These are phyloP conservation scores for Lasiommata megera DNA, from an alignment of 2,888 invertebrate species.

Conservation along the genomic window DNA sequence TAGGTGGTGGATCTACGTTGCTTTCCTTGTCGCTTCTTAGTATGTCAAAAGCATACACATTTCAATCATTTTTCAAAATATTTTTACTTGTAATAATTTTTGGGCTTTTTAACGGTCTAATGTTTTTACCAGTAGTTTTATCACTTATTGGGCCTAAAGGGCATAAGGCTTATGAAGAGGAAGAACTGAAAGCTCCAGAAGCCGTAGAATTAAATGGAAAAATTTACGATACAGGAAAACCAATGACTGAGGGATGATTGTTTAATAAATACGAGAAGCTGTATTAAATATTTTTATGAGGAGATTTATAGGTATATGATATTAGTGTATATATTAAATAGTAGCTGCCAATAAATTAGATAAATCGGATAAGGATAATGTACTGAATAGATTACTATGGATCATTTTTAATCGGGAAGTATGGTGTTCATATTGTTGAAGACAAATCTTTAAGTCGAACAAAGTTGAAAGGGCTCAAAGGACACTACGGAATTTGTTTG, in stretches of 20 bases:
- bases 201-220: slow-evolving; percentile 62
- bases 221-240: slow-evolving; percentile 33
- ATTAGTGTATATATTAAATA: too few relatives aligned
- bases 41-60: slow-evolving; percentile 88
- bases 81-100: slow-evolving; percentile 88
- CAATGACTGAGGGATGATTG: slow-evolving; percentile 23
- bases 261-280: background rate
- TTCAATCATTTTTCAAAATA: slow-evolving; percentile 88
- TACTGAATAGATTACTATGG: too few relatives aligned
- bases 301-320: too few relatives aligned
- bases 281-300: too few relatives aligned
- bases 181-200: slow-evolving; percentile 46
- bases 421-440: too few relatives aligned
- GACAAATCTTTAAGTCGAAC: too few relatives aligned
- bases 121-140: slow-evolving; percentile 88
- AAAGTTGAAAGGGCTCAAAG: too few relatives aligned
- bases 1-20: slow-evolving; percentile 89
- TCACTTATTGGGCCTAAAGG: slow-evolving; percentile 86
- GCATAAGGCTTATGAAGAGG: slow-evolving; percentile 49
- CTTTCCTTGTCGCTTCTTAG: slow-evolving; percentile 86
- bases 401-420: too few relatives aligned
- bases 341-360: too few relatives aligned
- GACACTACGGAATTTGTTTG: too few relatives aligned
- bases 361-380: too few relatives aligned
- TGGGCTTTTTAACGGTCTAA: slow-evolving; percentile 89